phyloP scores from a whole-genome alignment of 2,113 vertebrate species.

The Poeciliopsis prolifica region DNA sequence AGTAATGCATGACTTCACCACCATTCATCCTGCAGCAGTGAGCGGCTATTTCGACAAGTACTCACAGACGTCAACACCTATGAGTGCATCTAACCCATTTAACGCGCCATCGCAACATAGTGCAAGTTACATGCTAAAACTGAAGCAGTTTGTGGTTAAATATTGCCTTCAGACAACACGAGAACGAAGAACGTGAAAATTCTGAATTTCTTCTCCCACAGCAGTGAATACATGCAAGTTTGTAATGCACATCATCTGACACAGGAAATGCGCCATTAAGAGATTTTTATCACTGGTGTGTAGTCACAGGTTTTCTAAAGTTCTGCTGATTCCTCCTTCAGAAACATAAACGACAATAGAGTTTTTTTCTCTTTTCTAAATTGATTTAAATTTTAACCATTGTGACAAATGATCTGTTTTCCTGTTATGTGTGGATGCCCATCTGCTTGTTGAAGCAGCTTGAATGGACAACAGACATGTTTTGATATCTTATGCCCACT shows the following conservation, averaged over 20 bases:
- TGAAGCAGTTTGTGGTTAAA: not conserved
- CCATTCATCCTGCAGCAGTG: constrained; percentile 48
- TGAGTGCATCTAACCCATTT: constrained; percentile 48
- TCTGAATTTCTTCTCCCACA: not conserved
- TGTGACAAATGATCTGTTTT: not conserved
- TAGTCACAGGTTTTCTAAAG: not conserved
- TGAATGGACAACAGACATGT: not conserved
- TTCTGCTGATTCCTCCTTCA: not conserved
- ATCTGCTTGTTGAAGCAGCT: not conserved
- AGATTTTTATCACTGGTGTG: too few species aligned
- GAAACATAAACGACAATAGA: not conserved
- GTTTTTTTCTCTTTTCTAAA: not conserved
- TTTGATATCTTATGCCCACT: not conserved
- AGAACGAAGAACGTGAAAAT: not conserved
- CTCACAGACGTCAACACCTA: constrained; percentile 54
- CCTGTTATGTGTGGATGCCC: not conserved
- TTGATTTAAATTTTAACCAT: not conserved
- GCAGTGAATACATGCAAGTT: not conserved
- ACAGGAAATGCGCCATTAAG: too few species aligned
- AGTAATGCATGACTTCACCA: constrained; percentile 44
- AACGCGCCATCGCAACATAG: constrained; percentile 21
- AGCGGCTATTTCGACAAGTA: constrained; percentile 50
- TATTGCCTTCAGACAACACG: not conserved
- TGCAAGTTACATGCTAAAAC: constrained; percentile 10
- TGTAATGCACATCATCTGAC: not conserved